These are phyloP conservation scores for Ophraella communa DNA, from an alignment of 2,888 invertebrate genomes.

Conservation along the genomic window DNA sequence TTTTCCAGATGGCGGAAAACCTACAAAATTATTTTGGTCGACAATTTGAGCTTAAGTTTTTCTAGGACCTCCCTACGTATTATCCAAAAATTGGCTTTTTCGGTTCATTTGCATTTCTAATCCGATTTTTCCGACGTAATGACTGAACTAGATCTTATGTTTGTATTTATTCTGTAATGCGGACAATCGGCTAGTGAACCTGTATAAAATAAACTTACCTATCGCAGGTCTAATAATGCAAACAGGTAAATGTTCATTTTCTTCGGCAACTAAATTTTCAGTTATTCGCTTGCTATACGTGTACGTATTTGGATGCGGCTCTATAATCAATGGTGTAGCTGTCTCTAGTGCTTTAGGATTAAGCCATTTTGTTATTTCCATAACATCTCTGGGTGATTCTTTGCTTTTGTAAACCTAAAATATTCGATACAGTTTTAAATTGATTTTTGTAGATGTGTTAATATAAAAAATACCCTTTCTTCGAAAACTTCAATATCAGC, in stretches of 20 bases:
- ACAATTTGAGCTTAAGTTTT: too few species aligned
- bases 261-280: constrained; percentile 80
- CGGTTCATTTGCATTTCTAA: too few species aligned
- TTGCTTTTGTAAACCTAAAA: constrained; percentile 74
- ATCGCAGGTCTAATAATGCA: constrained; percentile 92
- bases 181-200: too few species aligned
- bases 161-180: too few species aligned
- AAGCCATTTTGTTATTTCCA: constrained; percentile 75
- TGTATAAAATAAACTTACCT: constrained; percentile 70
- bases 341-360: constrained; percentile 70
- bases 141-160: too few species aligned
- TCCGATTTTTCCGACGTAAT: too few species aligned
- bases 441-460: too few species aligned
- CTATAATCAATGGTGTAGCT: constrained; percentile 71
- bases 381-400: constrained; percentile 74
- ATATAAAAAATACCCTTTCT: constrained; percentile 67
- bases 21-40: too few species aligned
- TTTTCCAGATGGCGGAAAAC: too few species aligned
- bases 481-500: constrained; percentile 86
- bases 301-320: constrained; percentile 92
- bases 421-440: too few species aligned
- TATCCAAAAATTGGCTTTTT: too few species aligned
- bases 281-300: constrained; percentile 93
- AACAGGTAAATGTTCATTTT: constrained; percentile 78
- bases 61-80: too few species aligned